Conservation (phyloP, 2,888 invertebrate species). For the Proisotoma minuta region DNA sequence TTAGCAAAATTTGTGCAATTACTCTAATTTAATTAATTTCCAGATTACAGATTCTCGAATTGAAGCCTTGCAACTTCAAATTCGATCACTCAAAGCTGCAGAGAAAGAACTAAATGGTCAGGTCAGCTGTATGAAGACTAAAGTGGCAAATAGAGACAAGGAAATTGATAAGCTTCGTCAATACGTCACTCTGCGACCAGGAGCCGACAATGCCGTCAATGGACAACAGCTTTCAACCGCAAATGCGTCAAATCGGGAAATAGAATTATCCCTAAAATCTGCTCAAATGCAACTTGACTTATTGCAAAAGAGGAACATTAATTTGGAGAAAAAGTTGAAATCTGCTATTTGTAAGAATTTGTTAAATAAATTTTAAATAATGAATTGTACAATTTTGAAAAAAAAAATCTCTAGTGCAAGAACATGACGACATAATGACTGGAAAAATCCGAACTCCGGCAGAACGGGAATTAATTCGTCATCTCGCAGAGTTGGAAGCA, state of each 20-base stretch:
- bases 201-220: slow-evolving; percentile 25
- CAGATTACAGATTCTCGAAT: slow-evolving; percentile 44
- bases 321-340: slow-evolving; percentile 42
- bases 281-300: slow-evolving; percentile 42
- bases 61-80: slow-evolving; percentile 43
- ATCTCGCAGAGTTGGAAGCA: slow-evolving; percentile 10
- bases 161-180: slow-evolving; percentile 39
- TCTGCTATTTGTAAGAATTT: slow-evolving; percentile 32
- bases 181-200: slow-evolving; percentile 31
- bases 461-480: slow-evolving; percentile 10
- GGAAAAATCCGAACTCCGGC: slow-evolving; percentile 14
- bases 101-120: slow-evolving; percentile 33
- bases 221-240: not conserved
- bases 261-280: slow-evolving; percentile 33
- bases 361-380: not conserved
- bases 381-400: slow-evolving; percentile 9
- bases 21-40: slow-evolving; percentile 1
- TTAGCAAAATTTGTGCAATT: not conserved
- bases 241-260: slow-evolving; percentile 9
- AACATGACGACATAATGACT: slow-evolving; percentile 36
- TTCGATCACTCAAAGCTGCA: slow-evolving; percentile 29
- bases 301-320: slow-evolving; percentile 42
- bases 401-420: slow-evolving; percentile 35
- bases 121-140: slow-evolving; percentile 33
- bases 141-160: slow-evolving; percentile 35